Evolutionary conservation across 2,797 vertebrate species (phyloP).

Genomic region (Prionace glauca): DNA sequence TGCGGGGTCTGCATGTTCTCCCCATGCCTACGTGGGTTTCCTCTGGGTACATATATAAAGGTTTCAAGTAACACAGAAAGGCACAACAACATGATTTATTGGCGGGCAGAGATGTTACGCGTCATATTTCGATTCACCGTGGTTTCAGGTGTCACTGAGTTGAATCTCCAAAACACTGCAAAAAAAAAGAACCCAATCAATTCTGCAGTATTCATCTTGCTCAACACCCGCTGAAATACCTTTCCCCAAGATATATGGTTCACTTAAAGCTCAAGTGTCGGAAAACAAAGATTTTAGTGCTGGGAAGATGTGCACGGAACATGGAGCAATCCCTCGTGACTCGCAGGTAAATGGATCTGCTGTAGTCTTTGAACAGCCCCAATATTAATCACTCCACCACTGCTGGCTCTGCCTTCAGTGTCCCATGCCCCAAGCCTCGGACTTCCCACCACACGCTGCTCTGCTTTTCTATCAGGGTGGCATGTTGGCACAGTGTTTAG

Average conservation of each 20-base stretch:
- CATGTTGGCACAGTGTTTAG: too few relatives aligned
- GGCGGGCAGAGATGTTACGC: neutral
- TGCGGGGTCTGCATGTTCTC: too few relatives aligned
- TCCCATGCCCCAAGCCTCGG: neutral
- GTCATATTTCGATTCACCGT: neutral
- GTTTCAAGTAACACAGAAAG: conserved; percentile 10
- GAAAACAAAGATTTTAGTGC: neutral
- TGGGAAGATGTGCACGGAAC: neutral
- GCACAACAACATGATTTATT: conserved; percentile 21
- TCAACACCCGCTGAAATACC: neutral
- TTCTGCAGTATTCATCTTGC: neutral
- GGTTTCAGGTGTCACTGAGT: neutral
- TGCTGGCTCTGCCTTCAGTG: neutral
- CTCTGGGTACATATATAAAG: neutral
- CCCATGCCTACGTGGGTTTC: too few relatives aligned
- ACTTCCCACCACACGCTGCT: neutral
- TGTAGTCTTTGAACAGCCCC: neutral
- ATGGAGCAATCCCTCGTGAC: too few relatives aligned
- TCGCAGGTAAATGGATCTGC: neutral
- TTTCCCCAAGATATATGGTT: neutral
- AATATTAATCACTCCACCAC: neutral
- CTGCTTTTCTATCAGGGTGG: too few relatives aligned
- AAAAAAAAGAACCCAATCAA: neutral
- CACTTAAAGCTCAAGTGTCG: neutral
- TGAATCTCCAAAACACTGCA: neutral